Conservation (phyloP, 2,113 vertebrate species). For the Notothenia rossii region DNA sequence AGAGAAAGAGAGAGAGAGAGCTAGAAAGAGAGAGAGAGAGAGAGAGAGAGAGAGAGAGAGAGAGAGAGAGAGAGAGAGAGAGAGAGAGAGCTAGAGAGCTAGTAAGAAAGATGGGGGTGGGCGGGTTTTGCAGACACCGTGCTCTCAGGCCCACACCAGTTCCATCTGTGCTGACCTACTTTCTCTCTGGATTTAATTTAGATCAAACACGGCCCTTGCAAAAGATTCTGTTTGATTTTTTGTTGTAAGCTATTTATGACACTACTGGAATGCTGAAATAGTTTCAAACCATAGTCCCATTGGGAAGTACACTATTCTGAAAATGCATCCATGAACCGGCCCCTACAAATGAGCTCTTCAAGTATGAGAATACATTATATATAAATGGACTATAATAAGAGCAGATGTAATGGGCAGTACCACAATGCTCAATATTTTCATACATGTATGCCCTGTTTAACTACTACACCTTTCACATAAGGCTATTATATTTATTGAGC, state of each 20-base stretch:
- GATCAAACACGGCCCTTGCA: slow-evolving; percentile 76
- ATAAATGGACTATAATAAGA: slow-evolving; percentile 10
- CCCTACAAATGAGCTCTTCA: slow-evolving; percentile 11
- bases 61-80: slow-evolving; percentile 36
- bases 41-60: slow-evolving; percentile 35
- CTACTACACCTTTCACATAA: slow-evolving; percentile 6
- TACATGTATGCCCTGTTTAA: slow-evolving; percentile 19
- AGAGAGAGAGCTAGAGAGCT: slow-evolving; percentile 31
- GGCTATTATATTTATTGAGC: slow-evolving; percentile 12
- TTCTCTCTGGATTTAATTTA: slow-evolving; percentile 82
- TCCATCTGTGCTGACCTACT: slow-evolving; percentile 84
- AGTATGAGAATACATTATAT: slow-evolving; percentile 30
- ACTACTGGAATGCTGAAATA: slow-evolving; percentile 62
- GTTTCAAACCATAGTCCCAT: slow-evolving; percentile 48
- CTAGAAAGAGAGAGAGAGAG: slow-evolving; percentile 45
- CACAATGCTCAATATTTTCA: neutral
- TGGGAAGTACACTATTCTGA: slow-evolving; percentile 61
- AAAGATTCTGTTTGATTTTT: slow-evolving; percentile 75
- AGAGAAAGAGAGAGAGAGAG: slow-evolving; percentile 35
- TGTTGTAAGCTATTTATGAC: slow-evolving; percentile 79
- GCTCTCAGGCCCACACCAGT: slow-evolving; percentile 82
- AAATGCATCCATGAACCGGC: slow-evolving; percentile 33
- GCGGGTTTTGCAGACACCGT: slow-evolving; percentile 73
- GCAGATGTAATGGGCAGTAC: slow-evolving; percentile 17
- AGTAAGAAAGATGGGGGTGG: slow-evolving; percentile 65